phyloP scores from a whole-genome alignment of 2,888 invertebrate genomes.

The Limnephilus marmoratus region DNA sequence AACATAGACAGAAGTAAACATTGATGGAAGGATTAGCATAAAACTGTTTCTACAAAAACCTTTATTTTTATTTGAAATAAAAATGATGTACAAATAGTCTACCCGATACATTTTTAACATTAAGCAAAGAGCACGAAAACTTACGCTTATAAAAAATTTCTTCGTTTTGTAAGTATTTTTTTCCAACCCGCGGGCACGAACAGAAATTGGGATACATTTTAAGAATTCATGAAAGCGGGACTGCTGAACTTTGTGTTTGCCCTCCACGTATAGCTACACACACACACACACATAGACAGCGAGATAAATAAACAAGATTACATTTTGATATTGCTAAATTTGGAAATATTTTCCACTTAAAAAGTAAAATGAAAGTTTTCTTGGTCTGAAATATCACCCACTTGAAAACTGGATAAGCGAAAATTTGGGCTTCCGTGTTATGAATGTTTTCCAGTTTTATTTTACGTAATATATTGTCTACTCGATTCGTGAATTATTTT shows the following conservation, averaged over 20 bases:
- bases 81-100: background rate
- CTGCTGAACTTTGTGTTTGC: background rate
- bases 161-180: background rate
- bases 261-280: background rate
- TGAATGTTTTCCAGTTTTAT: background rate
- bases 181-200: background rate
- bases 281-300: background rate
- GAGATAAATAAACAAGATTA: background rate
- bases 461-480: background rate
- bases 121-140: background rate
- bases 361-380: background rate
- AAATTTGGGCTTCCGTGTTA: background rate
- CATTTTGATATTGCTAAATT: background rate
- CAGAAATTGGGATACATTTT: background rate
- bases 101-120: background rate
- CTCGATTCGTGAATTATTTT: no score
- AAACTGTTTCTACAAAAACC: background rate
- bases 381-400: background rate
- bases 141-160: background rate
- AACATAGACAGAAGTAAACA: no score
- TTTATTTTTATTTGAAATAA: background rate
- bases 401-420: background rate
- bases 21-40: no score
- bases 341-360: background rate
- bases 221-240: background rate